Base-by-base conservation (phyloP, 1,140 invertebrate species). In the Sinella curviseta region DNA sequence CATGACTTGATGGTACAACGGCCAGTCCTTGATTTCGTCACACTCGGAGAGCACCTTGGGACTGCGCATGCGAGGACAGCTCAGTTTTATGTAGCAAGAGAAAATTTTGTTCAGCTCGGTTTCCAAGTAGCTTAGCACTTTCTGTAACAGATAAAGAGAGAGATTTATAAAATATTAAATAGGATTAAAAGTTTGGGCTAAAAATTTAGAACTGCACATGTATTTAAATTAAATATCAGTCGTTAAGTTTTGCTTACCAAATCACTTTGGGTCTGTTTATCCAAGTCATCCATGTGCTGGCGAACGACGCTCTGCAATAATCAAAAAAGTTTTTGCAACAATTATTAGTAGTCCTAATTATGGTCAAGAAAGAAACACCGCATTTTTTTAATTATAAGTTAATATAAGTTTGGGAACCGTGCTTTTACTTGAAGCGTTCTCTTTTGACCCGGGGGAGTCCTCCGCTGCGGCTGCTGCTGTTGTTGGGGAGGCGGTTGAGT, bases 1-100 rank as follows among this genome's bases (percentile, higher is more conserved):
- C 78, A 79, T 79, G 17, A 79, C 78, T 70, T 79, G 78, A 67
- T 79, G 78, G 48, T 79, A 79, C 74, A 79, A 48, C 8, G 78
- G 78, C 78, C 78, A 79, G 24, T 79, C 78, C n/a, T 67, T 65
- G 1, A 79, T 55, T 14, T 79, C 54, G n/a, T 79, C 54, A 67
- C 78, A 79, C 20, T 79, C 78, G 8, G 74, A 55, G n/a, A 79
- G 33, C 1, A 73, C 74, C 26, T 35, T 12, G 26, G 74, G 26
- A 57, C 57, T 73, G 26, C 78, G 20, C 8, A 34, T 54, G 17
- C 74, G 39, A 0, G 78, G 74, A 76, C 78, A 79, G 31, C 31
- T 65, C 2, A 79, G 57, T 4, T 60, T 0, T 16, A 79, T 31
- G 30, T 76, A 79, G 31, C 78, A 79, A 24, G 24, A 36, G 35